These are phyloP conservation scores for Ceratotherium simum DNA, from an alignment of 2,113 vertebrate species.

Conservation along the genomic window DNA sequence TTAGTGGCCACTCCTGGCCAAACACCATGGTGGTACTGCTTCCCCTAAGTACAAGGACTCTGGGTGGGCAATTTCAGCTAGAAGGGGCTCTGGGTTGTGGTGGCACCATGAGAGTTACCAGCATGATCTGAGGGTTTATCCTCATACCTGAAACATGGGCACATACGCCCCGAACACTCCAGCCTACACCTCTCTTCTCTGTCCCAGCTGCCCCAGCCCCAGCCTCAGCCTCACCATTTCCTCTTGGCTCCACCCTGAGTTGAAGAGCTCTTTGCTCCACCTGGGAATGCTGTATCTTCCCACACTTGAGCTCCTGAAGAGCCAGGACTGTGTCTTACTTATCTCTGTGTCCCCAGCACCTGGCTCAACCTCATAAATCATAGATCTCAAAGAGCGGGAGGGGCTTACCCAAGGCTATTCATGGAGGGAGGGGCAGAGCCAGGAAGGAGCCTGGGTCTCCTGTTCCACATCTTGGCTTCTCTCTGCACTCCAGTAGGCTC, in stretches of 20 bases:
- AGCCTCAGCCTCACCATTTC: neutral
- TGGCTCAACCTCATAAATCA: neutral
- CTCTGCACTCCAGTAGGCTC: neutral
- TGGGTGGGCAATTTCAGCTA: neutral
- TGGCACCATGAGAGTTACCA: neutral
- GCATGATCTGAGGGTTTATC: neutral
- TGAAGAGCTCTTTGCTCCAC: neutral
- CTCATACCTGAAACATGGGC: neutral
- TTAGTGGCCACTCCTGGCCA: neutral
- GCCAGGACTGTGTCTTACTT: neutral
- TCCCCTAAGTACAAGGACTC: neutral
- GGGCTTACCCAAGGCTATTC: neutral
- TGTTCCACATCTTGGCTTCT: neutral
- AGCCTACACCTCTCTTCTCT: neutral
- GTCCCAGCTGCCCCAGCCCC: neutral
- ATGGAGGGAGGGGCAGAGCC: neutral
- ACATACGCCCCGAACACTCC: neutral
- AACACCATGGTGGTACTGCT: neutral
- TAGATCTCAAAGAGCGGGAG: neutral
- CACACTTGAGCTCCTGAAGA: neutral
- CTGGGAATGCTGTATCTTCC: neutral
- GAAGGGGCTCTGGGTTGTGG: neutral
- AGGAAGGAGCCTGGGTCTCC: neutral
- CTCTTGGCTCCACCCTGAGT: neutral
- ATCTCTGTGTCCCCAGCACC: neutral